Base-by-base conservation (phyloP, 2,113 vertebrate genomes). In the Cardinalis cardinalis region DNA sequence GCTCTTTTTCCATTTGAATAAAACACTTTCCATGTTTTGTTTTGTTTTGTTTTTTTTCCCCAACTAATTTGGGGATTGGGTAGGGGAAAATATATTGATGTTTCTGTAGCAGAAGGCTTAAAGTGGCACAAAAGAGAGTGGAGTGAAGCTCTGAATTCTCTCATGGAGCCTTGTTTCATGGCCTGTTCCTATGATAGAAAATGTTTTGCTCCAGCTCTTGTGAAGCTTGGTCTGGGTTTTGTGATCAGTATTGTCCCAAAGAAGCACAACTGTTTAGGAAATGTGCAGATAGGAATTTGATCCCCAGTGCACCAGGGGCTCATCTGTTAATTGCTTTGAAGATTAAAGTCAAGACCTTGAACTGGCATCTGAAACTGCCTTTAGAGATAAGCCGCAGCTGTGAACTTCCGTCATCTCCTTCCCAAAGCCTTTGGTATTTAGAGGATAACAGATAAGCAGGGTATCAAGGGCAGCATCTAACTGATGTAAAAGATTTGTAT, bases 261-360 rank as follows among this genome's bases (percentile, higher is more conserved):
- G 88, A 95, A 92, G 70, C 89, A 61, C 31, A 82, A 88, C 70
- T 66, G 70, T 93, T 91, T 79, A 87, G 90, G 90, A 90, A 88
- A 86, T 84, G 49, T 91, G 75, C 72, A 94, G 93, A 78, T 81
- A 86, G 76, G 41, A 86, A 23, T 91, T 84, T 86, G 81, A 58
- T 94, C 80, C 90, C 92, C 55, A 73, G 90, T 84, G 87, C 84
- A 76, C 46, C 63, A 84, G 80, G 78, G 77, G 73, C 92, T 95
- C 86, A 93, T 95, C 86, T 89, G 92, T 92, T 96, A 95, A 94
- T 96, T 96, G 90, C 87, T 94, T 93, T 96, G 88, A 94, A 95
- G 90, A 95, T 94, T 94, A 93, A 94, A 94, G 88, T 92, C 92
- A 95, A 92, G 90, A 95, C 87, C 92, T 94, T 95, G 84, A 93